Percentiles rank a stretch among this genome's conserved stretches.
Evolutionary conservation across 2,113 vertebrate genomes (phyloP).

Genomic region (Uropsilus gracilis): DNA sequence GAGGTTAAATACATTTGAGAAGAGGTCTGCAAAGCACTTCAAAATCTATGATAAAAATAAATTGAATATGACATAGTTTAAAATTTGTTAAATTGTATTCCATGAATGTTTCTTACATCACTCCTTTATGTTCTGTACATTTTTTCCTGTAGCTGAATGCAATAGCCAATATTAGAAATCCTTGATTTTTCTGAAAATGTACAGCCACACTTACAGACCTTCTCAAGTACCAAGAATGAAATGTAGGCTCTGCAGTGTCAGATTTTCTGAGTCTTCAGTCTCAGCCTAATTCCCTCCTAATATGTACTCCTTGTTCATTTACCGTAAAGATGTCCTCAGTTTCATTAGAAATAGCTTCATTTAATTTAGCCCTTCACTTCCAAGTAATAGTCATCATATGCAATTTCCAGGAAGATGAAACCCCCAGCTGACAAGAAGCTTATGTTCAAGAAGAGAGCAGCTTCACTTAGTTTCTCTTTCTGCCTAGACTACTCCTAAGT

Average conservation of each 20-base stretch:
- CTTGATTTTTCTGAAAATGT: background rate
- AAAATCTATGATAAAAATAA: background rate
- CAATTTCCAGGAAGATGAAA: slow-evolving; percentile 49
- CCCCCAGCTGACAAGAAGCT: background rate
- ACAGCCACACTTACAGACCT: no score
- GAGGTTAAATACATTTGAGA: background rate
- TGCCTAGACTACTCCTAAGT: background rate
- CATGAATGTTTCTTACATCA: background rate
- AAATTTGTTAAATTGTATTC: background rate
- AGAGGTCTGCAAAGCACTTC: background rate
- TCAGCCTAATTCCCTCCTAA: background rate
- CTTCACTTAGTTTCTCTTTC: background rate
- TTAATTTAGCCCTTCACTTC: slow-evolving; percentile 57
- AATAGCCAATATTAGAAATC: background rate
- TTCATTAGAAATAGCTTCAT: slow-evolving; percentile 45
- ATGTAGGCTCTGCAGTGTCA: background rate
- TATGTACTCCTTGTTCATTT: background rate
- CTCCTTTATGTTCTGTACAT: background rate
- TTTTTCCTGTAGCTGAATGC: background rate
- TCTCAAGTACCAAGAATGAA: background rate
- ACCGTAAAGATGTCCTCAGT: background rate
- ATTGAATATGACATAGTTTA: background rate
- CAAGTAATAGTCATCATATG: background rate
- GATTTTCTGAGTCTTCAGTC: background rate
- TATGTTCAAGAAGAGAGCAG: background rate